A percentile compares a stretch with the other conserved stretches of the same genome.
Conservation (phyloP, 2,113 vertebrate species). For the Ochotona curzoniae region DNA sequence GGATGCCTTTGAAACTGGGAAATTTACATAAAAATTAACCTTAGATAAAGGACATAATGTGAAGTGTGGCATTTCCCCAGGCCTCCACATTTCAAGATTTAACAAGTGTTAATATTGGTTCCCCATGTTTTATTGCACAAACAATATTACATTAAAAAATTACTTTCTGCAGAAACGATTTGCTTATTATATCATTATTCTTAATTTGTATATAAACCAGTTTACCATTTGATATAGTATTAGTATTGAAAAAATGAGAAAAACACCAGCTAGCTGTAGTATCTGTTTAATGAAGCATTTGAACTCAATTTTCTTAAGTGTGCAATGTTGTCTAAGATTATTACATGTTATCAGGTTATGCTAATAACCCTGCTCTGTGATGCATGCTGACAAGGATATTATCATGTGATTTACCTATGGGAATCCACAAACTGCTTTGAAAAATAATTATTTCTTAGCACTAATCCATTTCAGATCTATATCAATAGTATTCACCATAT, state of each 20-base stretch:
- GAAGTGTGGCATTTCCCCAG: neutral
- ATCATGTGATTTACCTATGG: neutral
- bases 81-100: neutral
- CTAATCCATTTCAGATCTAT: neutral
- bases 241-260: conserved; percentile 2
- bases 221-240: neutral
- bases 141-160: neutral
- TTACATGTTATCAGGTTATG: conserved; percentile 12
- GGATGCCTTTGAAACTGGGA: neutral
- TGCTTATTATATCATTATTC: neutral
- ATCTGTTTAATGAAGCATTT: conserved; percentile 27
- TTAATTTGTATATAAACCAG: neutral
- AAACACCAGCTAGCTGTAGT: neutral
- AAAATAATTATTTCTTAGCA: conserved; percentile 12
- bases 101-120: neutral
- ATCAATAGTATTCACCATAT: neutral
- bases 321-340: neutral
- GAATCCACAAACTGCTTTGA: neutral
- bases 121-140: neutral
- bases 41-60: neutral
- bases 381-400: neutral
- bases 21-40: neutral
- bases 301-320: neutral
- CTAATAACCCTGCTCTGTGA: conserved; percentile 2
- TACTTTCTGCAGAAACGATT: neutral